Conservation (phyloP, 2,888 invertebrate species). For the Rhagophthalmus giganteus region DNA sequence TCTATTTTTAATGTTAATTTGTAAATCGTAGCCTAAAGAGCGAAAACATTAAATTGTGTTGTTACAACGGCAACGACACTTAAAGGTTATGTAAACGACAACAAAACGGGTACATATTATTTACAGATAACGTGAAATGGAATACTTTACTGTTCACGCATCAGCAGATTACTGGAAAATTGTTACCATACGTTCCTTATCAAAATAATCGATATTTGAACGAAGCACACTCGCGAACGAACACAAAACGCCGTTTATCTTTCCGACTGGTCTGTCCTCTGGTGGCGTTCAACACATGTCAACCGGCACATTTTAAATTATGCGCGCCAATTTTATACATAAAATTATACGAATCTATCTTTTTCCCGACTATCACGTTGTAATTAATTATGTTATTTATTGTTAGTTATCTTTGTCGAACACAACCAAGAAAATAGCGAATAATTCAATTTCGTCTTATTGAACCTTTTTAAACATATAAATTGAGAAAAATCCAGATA, state of each 20-base stretch:
- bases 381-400: too few relatives aligned
- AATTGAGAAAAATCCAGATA: too few relatives aligned
- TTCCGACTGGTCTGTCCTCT: conserved; percentile 32
- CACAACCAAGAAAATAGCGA: too few relatives aligned
- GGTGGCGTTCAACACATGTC: conserved; percentile 13
- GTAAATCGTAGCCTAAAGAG: conserved; percentile 2
- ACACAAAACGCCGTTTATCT: conserved; percentile 38
- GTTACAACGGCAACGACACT: neutral
- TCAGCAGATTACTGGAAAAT: conserved; percentile 14
- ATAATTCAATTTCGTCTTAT: too few relatives aligned
- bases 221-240: conserved; percentile 34
- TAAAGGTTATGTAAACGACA: conserved; percentile 19
- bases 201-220: conserved; percentile 43
- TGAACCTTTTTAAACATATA: too few relatives aligned
- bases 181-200: conserved; percentile 33
- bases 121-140: conserved; percentile 2
- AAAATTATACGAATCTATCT: too few relatives aligned
- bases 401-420: too few relatives aligned
- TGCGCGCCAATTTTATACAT: too few relatives aligned
- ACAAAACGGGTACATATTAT: conserved; percentile 3
- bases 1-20: neutral
- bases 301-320: neutral
- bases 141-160: conserved; percentile 5
- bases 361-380: too few relatives aligned
- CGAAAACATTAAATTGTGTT: conserved; percentile 1